phyloP scores from a whole-genome alignment of 1,140 invertebrate species.

The Semibalanus balanoides region DNA sequence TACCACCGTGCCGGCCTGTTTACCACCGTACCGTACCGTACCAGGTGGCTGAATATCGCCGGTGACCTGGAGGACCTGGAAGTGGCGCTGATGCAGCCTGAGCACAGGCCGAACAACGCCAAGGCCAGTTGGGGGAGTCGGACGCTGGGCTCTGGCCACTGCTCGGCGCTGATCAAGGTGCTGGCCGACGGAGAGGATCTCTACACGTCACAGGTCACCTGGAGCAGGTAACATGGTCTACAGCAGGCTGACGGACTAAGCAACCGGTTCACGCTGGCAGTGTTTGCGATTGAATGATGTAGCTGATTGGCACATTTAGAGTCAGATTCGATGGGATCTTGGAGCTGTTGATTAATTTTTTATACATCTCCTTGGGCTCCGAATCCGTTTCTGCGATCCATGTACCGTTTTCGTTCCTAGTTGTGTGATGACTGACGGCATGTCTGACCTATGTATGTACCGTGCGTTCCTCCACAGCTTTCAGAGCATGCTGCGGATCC shows the following conservation, averaged over 20 bases:
- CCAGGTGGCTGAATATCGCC: conserved; percentile 50
- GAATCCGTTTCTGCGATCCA: too few species aligned
- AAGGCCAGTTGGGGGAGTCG: conserved; percentile 14
- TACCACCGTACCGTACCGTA: conserved; percentile 11
- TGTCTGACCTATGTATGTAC: too few species aligned
- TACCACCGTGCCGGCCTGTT: conserved; percentile 23
- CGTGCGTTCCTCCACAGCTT: conserved; percentile 43
- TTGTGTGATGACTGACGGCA: too few species aligned
- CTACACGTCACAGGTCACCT: conserved; percentile 51
- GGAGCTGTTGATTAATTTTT: too few species aligned
- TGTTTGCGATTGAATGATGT: too few species aligned
- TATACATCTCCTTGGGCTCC: too few species aligned
- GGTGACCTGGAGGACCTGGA: conserved; percentile 62
- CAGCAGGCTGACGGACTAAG: too few species aligned
- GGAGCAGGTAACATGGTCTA: conserved; percentile 32
- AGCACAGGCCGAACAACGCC: conserved; percentile 17
- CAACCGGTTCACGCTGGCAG: too few species aligned
- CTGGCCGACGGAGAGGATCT: conserved; percentile 38
- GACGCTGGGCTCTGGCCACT: conserved; percentile 32
- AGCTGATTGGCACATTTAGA: too few species aligned
- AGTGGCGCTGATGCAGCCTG: conserved; percentile 28
- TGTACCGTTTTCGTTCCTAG: too few species aligned
- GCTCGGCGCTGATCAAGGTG: conserved; percentile 47
- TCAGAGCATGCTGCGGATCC: conserved; percentile 67
- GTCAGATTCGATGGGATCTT: too few species aligned